Evolutionary conservation across 2,888 invertebrate species (phyloP).

Genomic region (Phalera bucephala): DNA sequence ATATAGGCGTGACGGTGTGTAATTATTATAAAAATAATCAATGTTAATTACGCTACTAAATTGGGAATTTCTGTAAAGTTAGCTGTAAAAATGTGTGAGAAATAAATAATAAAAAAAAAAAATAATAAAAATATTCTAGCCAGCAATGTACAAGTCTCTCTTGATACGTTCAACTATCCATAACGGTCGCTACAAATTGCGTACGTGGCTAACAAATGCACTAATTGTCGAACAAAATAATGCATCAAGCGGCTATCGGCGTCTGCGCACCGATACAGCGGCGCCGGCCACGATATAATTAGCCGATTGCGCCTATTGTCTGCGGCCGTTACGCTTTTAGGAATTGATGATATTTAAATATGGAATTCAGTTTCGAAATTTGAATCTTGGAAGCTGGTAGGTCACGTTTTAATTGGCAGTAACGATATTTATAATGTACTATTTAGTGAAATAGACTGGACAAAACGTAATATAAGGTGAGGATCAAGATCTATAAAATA

Average conservation of each 20-base stretch:
- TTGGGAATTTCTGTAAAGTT: too few relatives aligned
- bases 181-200: slow-evolving; percentile 32
- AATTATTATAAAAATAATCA: too few relatives aligned
- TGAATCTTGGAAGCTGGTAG: neutral
- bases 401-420: slow-evolving; percentile 1
- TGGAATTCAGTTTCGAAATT: slow-evolving; percentile 17
- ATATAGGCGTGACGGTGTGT: too few relatives aligned
- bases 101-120: too few relatives aligned
- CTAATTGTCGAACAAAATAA: slow-evolving; percentile 67
- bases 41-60: too few relatives aligned
- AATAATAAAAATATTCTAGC: too few relatives aligned
- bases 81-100: too few relatives aligned
- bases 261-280: slow-evolving; percentile 25
- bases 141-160: slow-evolving; percentile 20
- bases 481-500: too few relatives aligned
- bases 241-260: slow-evolving; percentile 61
- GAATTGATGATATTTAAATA: slow-evolving; percentile 11
- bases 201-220: slow-evolving; percentile 39
- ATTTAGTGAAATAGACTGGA: too few relatives aligned
- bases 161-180: slow-evolving; percentile 5
- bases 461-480: too few relatives aligned
- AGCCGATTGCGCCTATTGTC: slow-evolving; percentile 40
- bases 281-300: slow-evolving; percentile 43
- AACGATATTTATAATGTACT: too few relatives aligned
- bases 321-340: slow-evolving; percentile 17